phyloP scores from a whole-genome alignment of 2,113 vertebrate genomes.

The Atherinomorus stipes region DNA sequence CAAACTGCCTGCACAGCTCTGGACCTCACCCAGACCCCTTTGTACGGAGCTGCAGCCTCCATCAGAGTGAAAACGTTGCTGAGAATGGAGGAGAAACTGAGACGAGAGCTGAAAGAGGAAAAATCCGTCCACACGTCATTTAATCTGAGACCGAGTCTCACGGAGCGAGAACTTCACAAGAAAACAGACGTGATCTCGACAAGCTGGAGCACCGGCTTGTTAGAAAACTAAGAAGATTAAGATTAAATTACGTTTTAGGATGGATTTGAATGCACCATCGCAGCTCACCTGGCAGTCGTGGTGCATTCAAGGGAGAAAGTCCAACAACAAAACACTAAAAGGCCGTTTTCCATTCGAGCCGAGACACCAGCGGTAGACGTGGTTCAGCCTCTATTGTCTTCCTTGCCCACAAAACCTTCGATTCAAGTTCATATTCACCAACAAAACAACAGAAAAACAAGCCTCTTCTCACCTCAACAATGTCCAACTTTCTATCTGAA shows the following conservation, averaged over 20 bases:
- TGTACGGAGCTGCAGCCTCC: constrained; percentile 4
- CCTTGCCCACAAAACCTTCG: neutral
- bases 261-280: neutral
- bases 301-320: neutral
- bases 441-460: neutral
- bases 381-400: neutral
- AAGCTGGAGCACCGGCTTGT: neutral
- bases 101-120: neutral
- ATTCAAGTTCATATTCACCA: neutral
- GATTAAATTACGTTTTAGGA: constrained; percentile 14
- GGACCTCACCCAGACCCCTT: constrained; percentile 29
- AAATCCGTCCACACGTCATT: neutral
- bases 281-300: no score
- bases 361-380: neutral
- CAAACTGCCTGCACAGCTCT: constrained; percentile 18
- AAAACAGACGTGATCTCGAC: constrained; percentile 1
- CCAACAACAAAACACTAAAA: neutral
- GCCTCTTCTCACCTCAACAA: neutral
- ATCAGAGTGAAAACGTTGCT: constrained; percentile 11
- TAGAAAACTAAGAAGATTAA: constrained; percentile 1
- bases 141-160: neutral
- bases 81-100: constrained; percentile 28
- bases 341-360: neutral
- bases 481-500: no score
- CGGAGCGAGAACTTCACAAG: neutral